phyloP scores from a whole-genome alignment of 1,140 invertebrate species.

The Drosophila equinoxialis region DNA sequence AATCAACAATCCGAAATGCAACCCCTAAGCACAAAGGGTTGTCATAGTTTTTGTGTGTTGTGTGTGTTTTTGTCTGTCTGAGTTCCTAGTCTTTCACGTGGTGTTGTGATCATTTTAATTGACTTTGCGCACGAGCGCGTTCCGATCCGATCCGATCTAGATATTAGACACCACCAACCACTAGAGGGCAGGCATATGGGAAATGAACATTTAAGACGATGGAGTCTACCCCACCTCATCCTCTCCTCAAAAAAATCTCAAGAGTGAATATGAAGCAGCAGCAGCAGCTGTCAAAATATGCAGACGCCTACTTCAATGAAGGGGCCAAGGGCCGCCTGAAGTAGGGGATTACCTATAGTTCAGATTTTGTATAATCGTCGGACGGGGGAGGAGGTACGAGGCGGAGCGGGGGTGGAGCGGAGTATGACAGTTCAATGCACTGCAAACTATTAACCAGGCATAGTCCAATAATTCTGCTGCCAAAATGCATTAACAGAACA shows the following conservation, averaged over 20 bases:
- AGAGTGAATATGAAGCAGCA: conserved; percentile 6
- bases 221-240: conserved; percentile 1
- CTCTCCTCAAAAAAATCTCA: conserved; percentile 42
- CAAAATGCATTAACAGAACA: conserved; percentile 12
- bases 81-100: conserved; percentile 2
- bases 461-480: conserved; percentile 48
- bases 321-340: background rate
- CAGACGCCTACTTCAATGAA: conserved; percentile 56
- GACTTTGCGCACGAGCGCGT: conserved; percentile 78
- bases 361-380: background rate
- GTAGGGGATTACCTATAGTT: no score
- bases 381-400: no score
- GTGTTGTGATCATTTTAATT: conserved; percentile 82
- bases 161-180: conserved; percentile 48
- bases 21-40: conserved; percentile 40
- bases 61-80: conserved; percentile 27
- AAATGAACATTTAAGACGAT: conserved; percentile 63
- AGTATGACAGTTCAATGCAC: conserved; percentile 59
- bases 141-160: conserved; percentile 61
- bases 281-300: conserved; percentile 72
- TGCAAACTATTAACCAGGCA: conserved; percentile 46
- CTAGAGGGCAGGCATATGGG: conserved; percentile 43
- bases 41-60: conserved; percentile 35
- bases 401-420: conserved; percentile 16
- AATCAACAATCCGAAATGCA: conserved; percentile 68